Base-by-base conservation (phyloP, 2,797 vertebrate genomes). In the Argya squamiceps region DNA sequence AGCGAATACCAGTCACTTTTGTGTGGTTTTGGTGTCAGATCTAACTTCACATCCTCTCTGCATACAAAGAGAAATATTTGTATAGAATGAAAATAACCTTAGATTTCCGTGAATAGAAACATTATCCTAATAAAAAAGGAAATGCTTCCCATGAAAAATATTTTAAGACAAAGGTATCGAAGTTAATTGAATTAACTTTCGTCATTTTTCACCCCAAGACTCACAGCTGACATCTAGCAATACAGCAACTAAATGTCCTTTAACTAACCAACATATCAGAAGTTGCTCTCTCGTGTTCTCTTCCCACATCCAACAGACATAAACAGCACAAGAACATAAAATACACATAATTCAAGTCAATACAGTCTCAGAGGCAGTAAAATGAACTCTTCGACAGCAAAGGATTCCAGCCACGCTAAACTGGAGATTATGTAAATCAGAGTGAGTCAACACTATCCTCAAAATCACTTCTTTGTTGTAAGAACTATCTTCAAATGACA, bases 301-400 rank as follows among this genome's bases (percentile, higher is more conserved):
- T 90, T 88, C 82, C 91, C 70, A 92, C 71, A 84, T 32, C 59
- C 70, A 79, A 95, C 76, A 89, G 1, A 22, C 39, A 94, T 2
- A 23, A 93, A 97, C 58, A 93, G 63, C 83, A 95, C 92, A 92
- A 73, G 50, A 83, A 95, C 73, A 73, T 36, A 34, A 93, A 93
- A 34, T 34, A 95, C 80, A 92, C 39, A 30, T 23, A 95, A 95
- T 86, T 94, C 91, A 93, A 88, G 91, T 92, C 79, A 71, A 82
- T 92, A 92, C 79, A 92, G 63, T 87, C 85, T 75, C 88, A 79
- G 94, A 95, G 89, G 83, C 91, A 77, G 88, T 76, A 84, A 58
- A 92, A 81, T 81, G 17, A 79, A 92, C 76, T 76, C 83, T 60
- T 65, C 0, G 4, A 95, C 59, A 88, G 69, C 55, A 90, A 92